Evolutionary conservation across 92 coral and sea anemone species (phyloP).

Genomic region (Porites evermanni): DNA sequence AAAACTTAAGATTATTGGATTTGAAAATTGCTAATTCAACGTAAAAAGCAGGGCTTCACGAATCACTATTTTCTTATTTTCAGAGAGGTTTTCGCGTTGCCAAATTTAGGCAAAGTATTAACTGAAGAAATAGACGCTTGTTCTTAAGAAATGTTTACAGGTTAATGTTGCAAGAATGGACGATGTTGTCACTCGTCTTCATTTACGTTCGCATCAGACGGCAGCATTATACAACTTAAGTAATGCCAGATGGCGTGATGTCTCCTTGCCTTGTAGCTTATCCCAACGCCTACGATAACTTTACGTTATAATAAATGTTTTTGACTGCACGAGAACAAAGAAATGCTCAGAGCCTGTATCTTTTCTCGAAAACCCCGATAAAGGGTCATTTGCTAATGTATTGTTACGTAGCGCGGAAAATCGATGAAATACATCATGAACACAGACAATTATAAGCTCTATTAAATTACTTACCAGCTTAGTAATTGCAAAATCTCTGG

Average conservation of each 20-base stretch:
- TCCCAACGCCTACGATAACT: conserved; percentile 18
- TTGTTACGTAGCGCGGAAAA: conserved; percentile 26
- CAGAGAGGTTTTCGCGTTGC: neutral
- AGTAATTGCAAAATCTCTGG: conserved; percentile 37
- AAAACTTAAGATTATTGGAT: neutral
- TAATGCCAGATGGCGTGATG: conserved; percentile 30
- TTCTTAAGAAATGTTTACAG: neutral
- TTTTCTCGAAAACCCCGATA: neutral
- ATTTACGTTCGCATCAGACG: neutral
- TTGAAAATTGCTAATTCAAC: neutral
- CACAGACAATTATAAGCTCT: conserved; percentile 51
- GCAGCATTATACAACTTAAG: neutral
- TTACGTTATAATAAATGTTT: conserved; percentile 22
- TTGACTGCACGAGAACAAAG: conserved; percentile 11
- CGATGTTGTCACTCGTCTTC: too few species aligned
- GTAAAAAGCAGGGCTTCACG: neutral
- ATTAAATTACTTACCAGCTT: conserved; percentile 26
- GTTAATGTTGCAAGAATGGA: too few species aligned
- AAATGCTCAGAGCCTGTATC: conserved; percentile 11
- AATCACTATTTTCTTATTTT: conserved; percentile 6
- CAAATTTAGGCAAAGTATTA: conserved; percentile 6
- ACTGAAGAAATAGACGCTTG: neutral
- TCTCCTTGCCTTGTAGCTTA: neutral
- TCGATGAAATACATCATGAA: conserved; percentile 37
- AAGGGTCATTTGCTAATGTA: neutral